Percentiles rank a stretch among this genome's conserved stretches.
These are phyloP conservation scores for Sakesphorus luctuosus DNA, from an alignment of 2,113 vertebrate genomes.

Conservation along the genomic window DNA sequence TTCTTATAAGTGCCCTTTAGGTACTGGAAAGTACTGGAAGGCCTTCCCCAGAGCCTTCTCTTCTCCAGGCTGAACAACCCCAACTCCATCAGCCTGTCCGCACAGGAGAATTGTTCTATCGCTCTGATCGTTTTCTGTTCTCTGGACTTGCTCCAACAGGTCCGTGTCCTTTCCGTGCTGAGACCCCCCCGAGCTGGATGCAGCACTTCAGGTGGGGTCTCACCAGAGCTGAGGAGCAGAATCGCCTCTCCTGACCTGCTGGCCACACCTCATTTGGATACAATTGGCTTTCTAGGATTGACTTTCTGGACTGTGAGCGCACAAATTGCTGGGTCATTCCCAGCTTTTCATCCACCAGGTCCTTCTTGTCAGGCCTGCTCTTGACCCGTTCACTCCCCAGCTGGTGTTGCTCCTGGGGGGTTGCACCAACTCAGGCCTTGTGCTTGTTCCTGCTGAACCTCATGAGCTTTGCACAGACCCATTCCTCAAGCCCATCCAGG, in stretches of 20 bases:
- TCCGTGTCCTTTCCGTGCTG: not conserved
- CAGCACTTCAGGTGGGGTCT: not conserved
- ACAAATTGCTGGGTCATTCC: fast-evolving
- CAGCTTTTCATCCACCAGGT: not conserved
- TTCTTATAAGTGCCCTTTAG: not conserved
- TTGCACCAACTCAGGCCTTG: fast-evolving
- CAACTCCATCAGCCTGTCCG: not conserved
- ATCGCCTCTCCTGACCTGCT: not conserved
- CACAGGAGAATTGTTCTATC: not conserved
- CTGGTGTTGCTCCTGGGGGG: fast-evolving
- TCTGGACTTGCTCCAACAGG: not conserved
- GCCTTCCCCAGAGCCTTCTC: no score
- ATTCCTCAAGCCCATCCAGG: not conserved
- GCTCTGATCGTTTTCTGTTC: not conserved
- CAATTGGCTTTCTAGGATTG: fast-evolving
- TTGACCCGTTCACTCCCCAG: not conserved
- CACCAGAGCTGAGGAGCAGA: not conserved
- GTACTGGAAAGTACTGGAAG: no score
- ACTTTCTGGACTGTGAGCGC: fast-evolving
- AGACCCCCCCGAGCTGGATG: fast-evolving
- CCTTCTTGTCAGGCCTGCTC: not conserved
- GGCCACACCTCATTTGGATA: not conserved
- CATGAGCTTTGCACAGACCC: not conserved
- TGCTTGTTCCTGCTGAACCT: not conserved
- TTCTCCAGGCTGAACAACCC: not conserved